Conservation (phyloP, 2,113 vertebrate species). For the Phrynosoma blainvillii region DNA sequence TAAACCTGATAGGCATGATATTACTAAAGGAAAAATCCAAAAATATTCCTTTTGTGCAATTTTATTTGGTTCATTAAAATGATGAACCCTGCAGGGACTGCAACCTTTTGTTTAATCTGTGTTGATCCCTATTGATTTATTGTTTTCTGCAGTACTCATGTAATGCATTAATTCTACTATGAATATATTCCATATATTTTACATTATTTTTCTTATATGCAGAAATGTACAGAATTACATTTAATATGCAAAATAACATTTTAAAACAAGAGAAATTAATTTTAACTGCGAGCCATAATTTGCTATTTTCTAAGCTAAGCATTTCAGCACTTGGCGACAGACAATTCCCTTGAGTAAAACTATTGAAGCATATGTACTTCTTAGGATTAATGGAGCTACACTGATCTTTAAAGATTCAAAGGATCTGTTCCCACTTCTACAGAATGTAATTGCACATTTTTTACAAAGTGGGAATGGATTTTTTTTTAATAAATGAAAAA, state of each 20-base stretch:
- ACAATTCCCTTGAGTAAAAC: background rate
- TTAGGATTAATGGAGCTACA: conserved; percentile 19
- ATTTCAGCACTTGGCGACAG: conserved; percentile 32
- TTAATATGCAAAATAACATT: conserved; percentile 23
- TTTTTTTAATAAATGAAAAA: conserved; percentile 39
- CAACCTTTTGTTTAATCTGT: background rate
- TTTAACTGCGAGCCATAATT: background rate
- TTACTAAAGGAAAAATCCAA: conserved; percentile 26
- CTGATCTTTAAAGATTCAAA: conserved; percentile 28
- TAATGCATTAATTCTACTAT: conserved; percentile 1
- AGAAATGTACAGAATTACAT: background rate
- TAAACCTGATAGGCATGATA: background rate
- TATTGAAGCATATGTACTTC: background rate
- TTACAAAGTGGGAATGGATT: conserved; percentile 46
- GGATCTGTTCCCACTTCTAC: conserved; percentile 27
- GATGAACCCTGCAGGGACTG: conserved; percentile 7
- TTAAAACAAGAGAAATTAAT: background rate
- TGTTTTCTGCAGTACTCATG: background rate
- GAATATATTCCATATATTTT: background rate
- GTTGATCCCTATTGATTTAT: background rate
- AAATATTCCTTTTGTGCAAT: background rate
- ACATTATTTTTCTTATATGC: background rate
- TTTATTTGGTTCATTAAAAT: conserved; percentile 28
- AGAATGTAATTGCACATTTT: background rate
- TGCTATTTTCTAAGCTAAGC: background rate